Base-by-base conservation (phyloP, 2,113 vertebrate genomes). In the Megalops atlanticus region DNA sequence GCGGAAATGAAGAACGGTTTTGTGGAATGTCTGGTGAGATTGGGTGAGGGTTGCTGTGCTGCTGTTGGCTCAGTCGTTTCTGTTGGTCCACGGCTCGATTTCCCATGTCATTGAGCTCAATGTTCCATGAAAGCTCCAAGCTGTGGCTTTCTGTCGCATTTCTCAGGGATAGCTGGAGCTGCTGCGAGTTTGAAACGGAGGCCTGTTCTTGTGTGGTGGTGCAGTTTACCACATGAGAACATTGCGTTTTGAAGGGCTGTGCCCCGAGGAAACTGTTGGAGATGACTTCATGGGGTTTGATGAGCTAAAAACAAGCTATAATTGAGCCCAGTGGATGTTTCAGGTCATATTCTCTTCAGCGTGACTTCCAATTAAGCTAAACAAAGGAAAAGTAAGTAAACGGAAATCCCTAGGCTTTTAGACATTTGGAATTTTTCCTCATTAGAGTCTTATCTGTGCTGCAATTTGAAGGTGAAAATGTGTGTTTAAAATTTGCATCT, bases 1-100 rank as follows among this genome's bases (percentile, higher is more conserved):
- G 39, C 24, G 40, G 84, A 85, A 87, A 86, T 85, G 82, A 90
- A 64, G 31, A 31, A 68, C 85, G 84, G 85, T 92, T 92, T 87
- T 87, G 83, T 64, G 84, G 87, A 90, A 86, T 86, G 89, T 90
- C 91, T 91, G 86, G 90, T 81, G 85, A 45, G 54, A 58, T 64
- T 64, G 54, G 54, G 24, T 2, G 8, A 8, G 54, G 54, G 24
- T 7, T 64, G 0, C 54, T 27, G 24, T 31, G 7, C 54, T 31
- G 54, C 11, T 64, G n/a, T 27, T 1, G n/a, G 41, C 82, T 89
- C 81, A 87, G 88, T 88, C 87, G 91, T 89, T 88, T 89, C 40
- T 27, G 76, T 80, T 74, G 79, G 81, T 90, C 86, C 80, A 79
- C 78, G 79, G 80, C 83, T 87, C 89, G 79, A 81, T 86, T 91